phyloP scores from a whole-genome alignment of 2,888 invertebrate species.

The Myopa tessellatipennis region DNA sequence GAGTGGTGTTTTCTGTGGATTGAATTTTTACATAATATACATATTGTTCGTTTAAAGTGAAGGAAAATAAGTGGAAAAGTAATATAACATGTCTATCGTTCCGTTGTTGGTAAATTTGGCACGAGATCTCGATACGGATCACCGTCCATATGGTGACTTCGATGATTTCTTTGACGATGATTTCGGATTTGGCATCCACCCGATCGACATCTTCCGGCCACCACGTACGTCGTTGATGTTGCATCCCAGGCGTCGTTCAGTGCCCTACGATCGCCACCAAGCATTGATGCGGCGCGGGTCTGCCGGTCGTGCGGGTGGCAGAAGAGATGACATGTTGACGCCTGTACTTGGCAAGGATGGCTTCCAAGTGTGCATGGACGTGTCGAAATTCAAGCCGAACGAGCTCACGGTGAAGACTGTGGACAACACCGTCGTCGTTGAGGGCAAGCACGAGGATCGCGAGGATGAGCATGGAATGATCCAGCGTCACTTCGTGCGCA shows the following conservation, averaged over 20 bases:
- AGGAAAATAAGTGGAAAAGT: not conserved
- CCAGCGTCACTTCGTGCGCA: constrained; percentile 79
- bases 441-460: constrained; percentile 83
- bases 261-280: constrained; percentile 74
- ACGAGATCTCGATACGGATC: constrained; percentile 46
- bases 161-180: constrained; percentile 51
- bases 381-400: constrained; percentile 80
- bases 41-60: no score
- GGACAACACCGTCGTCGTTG: constrained; percentile 78
- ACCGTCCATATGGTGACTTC: constrained; percentile 32
- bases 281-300: constrained; percentile 21
- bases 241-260: constrained; percentile 73
- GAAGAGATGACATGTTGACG: constrained; percentile 79
- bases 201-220: constrained; percentile 59
- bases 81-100: constrained; percentile 50
- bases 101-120: constrained; percentile 50
- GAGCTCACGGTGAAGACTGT: constrained; percentile 83
- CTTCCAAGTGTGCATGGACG: constrained; percentile 79
- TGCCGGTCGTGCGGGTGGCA: constrained; percentile 65
- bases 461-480: constrained; percentile 80
- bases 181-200: constrained; percentile 60
- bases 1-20: no score
- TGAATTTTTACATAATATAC: no score
- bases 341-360: constrained; percentile 80
- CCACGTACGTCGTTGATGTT: constrained; percentile 49